Evolutionary conservation across 2,888 invertebrate genomes (phyloP).

Genomic region (Ceriagrion tenellum): DNA sequence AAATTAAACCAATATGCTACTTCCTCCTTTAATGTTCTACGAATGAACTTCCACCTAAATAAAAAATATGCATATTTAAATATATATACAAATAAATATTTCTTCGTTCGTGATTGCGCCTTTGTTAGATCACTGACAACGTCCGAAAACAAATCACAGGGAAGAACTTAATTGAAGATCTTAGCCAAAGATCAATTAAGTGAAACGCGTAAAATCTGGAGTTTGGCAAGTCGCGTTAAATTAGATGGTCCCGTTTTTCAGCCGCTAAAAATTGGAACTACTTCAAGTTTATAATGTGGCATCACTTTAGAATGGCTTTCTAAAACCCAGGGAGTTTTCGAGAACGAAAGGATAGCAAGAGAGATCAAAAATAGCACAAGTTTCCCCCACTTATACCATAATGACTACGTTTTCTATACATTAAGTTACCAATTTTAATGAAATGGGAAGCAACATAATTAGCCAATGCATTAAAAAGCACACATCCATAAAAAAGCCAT

Average conservation of each 20-base stretch:
- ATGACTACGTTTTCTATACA: not conserved
- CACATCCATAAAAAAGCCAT: no score
- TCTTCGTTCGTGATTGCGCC: no score
- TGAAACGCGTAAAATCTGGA: not conserved
- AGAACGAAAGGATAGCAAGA: not conserved
- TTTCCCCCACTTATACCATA: not conserved
- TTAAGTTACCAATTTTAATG: not conserved
- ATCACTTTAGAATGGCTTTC: not conserved
- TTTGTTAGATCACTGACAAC: not conserved
- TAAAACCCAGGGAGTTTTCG: not conserved
- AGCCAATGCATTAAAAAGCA: no score
- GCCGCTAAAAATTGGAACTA: not conserved
- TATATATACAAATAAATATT: no score
- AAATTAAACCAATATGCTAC: no score
- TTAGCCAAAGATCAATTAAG: not conserved
- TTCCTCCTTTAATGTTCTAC: no score
- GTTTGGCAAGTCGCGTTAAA: not conserved
- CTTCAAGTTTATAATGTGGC: slow-evolving; percentile 12
- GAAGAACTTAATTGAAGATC: not conserved
- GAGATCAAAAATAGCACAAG: not conserved
- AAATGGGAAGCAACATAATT: not conserved
- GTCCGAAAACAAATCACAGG: not conserved
- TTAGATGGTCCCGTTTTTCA: not conserved
- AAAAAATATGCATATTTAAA: no score
- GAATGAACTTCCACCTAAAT: no score